phyloP scores from a whole-genome alignment of 2,797 vertebrate species.

The Eulemur albifrons region DNA sequence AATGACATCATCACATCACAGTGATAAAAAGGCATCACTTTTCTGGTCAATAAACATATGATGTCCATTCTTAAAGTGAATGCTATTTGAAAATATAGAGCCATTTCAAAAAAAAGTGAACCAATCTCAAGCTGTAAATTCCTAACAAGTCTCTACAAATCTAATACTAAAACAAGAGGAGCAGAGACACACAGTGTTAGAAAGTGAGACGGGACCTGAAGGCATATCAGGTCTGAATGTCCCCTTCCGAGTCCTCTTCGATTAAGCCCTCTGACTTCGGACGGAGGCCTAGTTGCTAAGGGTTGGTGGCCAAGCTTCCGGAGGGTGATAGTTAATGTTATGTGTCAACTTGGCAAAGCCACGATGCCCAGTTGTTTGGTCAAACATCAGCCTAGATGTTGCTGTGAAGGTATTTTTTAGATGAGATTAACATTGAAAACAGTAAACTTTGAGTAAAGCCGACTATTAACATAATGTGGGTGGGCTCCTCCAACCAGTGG shows the following conservation, averaged over 20 bases:
- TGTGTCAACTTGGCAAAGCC: not conserved
- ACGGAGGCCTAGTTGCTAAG: not conserved
- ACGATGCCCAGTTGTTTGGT: not conserved
- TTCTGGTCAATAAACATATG: not conserved
- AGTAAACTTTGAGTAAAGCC: not conserved
- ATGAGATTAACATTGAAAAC: not conserved
- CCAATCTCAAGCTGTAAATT: not conserved
- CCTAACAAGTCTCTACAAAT: conserved; percentile 27
- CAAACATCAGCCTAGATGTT: not conserved
- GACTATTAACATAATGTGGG: not conserved
- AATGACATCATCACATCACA: not conserved
- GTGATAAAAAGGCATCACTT: not conserved
- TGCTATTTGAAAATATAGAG: not conserved
- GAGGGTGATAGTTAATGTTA: not conserved
- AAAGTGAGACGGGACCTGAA: not conserved
- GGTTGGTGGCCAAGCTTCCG: not conserved
- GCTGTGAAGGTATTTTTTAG: not conserved
- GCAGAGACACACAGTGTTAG: not conserved
- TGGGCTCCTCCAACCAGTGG: not conserved
- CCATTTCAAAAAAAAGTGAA: conserved; percentile 23
- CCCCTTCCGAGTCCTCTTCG: not conserved
- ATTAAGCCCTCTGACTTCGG: not conserved
- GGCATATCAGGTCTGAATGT: not conserved
- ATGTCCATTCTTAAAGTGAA: not conserved
- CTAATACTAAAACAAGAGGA: not conserved